Percentiles rank a stretch among this genome's conserved stretches.
Conservation (phyloP, 2,113 vertebrate genomes). For the Leucosticte australis region DNA sequence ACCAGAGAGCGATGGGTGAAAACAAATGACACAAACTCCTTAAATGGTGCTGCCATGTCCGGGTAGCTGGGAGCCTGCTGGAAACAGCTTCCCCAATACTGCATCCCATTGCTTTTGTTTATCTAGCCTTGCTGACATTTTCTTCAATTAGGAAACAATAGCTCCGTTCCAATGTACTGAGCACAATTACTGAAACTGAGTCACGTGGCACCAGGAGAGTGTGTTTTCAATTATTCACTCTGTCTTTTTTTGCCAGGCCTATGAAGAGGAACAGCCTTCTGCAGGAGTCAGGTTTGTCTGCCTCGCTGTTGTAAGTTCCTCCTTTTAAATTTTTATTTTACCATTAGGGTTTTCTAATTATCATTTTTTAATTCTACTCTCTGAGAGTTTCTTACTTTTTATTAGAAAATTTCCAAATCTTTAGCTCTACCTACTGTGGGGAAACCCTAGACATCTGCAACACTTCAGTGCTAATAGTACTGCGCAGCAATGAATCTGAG, state of each 20-base stretch:
- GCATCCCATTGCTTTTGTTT: constrained; percentile 54
- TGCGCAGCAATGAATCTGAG: background rate
- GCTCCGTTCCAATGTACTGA: constrained; percentile 56
- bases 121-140: constrained; percentile 40
- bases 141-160: constrained; percentile 58
- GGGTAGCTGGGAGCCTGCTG: constrained; percentile 9
- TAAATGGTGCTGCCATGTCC: background rate
- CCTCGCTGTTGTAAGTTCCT: constrained; percentile 54
- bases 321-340: constrained; percentile 38
- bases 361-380: background rate
- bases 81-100: background rate
- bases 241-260: constrained; percentile 60
- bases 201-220: constrained; percentile 43
- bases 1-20: background rate
- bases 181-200: constrained; percentile 54
- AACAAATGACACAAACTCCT: background rate
- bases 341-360: background rate
- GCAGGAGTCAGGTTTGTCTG: constrained; percentile 60
- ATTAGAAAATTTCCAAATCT: background rate
- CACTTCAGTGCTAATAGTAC: background rate
- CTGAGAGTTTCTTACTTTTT: background rate
- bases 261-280: constrained; percentile 63
- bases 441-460: background rate
- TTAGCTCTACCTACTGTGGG: background rate
- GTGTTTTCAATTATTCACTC: constrained; percentile 75